phyloP scores from a whole-genome alignment of 2,888 invertebrate genomes.

The Trileptium ribeirensis region DNA sequence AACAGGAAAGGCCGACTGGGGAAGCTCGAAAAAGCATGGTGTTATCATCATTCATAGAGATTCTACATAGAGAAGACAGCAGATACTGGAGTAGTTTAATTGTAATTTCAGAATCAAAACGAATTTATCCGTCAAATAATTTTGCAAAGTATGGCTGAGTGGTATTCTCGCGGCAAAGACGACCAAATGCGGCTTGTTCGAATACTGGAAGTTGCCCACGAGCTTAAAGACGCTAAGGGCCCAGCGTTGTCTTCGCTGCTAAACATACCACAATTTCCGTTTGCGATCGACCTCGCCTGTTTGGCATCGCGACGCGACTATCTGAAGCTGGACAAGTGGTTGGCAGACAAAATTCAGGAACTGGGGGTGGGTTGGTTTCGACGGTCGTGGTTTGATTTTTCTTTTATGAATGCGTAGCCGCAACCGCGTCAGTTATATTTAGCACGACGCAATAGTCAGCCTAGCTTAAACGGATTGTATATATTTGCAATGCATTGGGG shows the following conservation, averaged over 20 bases:
- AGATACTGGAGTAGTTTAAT: too few relatives aligned
- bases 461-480: too few relatives aligned
- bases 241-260: slow-evolving; percentile 75
- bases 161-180: slow-evolving; percentile 78
- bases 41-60: too few relatives aligned
- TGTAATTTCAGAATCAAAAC: slow-evolving; percentile 14
- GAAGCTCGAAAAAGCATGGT: too few relatives aligned
- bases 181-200: slow-evolving; percentile 82
- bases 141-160: slow-evolving; percentile 94
- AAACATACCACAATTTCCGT: slow-evolving; percentile 80
- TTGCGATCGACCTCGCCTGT: slow-evolving; percentile 94
- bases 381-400: too few relatives aligned
- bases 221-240: slow-evolving; percentile 57
- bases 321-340: slow-evolving; percentile 94
- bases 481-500: too few relatives aligned
- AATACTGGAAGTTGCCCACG: slow-evolving; percentile 92
- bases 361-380: slow-evolving; percentile 73
- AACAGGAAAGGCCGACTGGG: too few relatives aligned
- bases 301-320: slow-evolving; percentile 92
- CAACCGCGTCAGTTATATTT: too few relatives aligned
- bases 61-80: too few relatives aligned
- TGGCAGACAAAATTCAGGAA: slow-evolving; percentile 89
- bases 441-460: too few relatives aligned
- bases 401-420: too few relatives aligned
- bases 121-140: slow-evolving; percentile 51